Base-by-base conservation (phyloP, 2,113 vertebrate species). In the Thalassoma bifasciatum region DNA sequence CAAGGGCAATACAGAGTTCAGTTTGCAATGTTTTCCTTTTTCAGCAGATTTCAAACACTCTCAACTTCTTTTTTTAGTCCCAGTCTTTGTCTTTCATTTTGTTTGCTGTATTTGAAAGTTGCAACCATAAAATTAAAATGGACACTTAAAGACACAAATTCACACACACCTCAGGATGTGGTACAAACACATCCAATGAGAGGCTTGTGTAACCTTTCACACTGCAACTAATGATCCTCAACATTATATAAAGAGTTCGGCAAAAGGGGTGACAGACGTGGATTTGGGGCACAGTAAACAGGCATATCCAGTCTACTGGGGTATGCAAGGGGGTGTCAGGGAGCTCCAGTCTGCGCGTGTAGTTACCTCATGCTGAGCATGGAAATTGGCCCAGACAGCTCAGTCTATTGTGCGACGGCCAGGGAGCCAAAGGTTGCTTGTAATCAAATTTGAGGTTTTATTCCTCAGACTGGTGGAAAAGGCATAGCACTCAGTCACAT, bases 381-480 rank as follows among this genome's bases (percentile, higher is more conserved):
- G 97, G 95, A 98, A 99, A 98, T 97, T 96, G 95, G 95, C 95
- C 96, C 95, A 96, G 97, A 98, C 97, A 98, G 95, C 95, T 95
- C 93, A 87, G 94, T 89, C 96, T 94, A 96, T 99, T 98, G 96
- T 99, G 94, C 86, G 85, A 87, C 85, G 94, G 95, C 95, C 95
- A 94, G 94, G 93, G 95, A 98, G 96, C 96, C 97, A 98, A 98
- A 98, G 96, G 97, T 97, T 97, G 94, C 97, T 96, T 98, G 96
- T 97, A 97, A 97, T 97, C 96, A 97, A 96, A 98, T 98, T 96
- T 97, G 96, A 96, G 96, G 95, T 96, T 93, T 94, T 93, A 92
- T 93, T 88, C 87, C 82, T 85, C 76, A 89, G 85, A 79, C 88
- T 92, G 88, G 89, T 95, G 95, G 96, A 95, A 94, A 94, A 93